Evolutionary conservation across 2,888 invertebrate genomes (phyloP), one percentile per base, ranked within the genome.

Genomic region (Rutpela maculata): DNA sequence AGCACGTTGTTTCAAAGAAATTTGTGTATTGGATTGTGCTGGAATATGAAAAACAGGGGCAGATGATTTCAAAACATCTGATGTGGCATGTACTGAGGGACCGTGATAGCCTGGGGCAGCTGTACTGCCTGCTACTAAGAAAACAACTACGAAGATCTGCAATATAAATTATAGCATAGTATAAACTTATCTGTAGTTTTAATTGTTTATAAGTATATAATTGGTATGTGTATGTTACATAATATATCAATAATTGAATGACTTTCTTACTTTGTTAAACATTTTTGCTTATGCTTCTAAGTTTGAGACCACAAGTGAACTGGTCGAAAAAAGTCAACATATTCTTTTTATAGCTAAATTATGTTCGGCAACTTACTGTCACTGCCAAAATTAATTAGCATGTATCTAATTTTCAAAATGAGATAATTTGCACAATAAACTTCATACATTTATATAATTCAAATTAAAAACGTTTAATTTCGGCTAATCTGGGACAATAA

Each of bases 261-360:
- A 9, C 31, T 35, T 35, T 35, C 78, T 76, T 69, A 80, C 80
- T 67, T 80, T 78, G 10, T 22, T 59, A 17, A 76, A 74, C 80
- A 80, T 80, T 62, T 66, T 65, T 68, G 43, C 74, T 38, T 63
- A n/a, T 67, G 56, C 75, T 65, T 60, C 55, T 60, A 55, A 67
- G 68, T 59, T 69, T 59, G 74, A 56, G 19, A 18, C 35, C 18
- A 59, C 55, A 72, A 71, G 1, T 50, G 12, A 50, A 80, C 78
- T 80, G 80, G 76, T 72, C 74, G 35, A 74, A 80, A 75, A 74
- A 78, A 69, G 43, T 60, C 11, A 31, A 66, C 60, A 22, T 69
- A 66, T 62, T 70, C 75, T 76, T 76, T 80, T 80, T 80, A 80
- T 80, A 80, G 56, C 50, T 12, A n/a, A 43, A 15, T 50, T 4